Base-by-base conservation (phyloP, 1,140 invertebrate genomes). In the Drosophila ananassae region DNA sequence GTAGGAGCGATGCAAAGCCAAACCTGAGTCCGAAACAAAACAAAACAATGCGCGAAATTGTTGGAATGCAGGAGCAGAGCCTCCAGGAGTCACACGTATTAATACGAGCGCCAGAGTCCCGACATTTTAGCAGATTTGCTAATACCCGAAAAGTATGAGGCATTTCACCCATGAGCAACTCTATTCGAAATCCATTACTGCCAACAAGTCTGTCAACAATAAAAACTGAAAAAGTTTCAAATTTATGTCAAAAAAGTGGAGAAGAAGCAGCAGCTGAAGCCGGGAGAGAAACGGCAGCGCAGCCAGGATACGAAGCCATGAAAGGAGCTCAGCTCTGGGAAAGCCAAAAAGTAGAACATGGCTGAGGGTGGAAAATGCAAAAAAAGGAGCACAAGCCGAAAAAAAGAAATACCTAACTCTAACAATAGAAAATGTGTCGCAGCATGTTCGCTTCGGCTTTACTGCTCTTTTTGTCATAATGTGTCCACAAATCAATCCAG, bases 111-210 rank as follows among this genome's bases (percentile, higher is more conserved):
- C 44, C 6, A 47, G 6, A 37, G 60, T 24, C 34, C 52, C 48
- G 53, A 30, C 59, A 63, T 79, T 66, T 80, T 62, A 54, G 67
- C 83, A 89, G 78, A 87, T 87, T 83, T 89, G 79, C 83, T 87
- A 87, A 87, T 87, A 83, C 83, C 83, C 83, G 62, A 12, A 82
- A 89, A 83, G 83, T 89, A 89, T 89, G 83, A 69, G 79, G 81
- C 76, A 89, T 89, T 89, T 89, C 89, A 89, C 83, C 83, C 83
- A 89, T 89, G 83, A 89, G 83, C 83, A 89, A 89, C 79, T 89
- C 83, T 83, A 89, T 89, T 89, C 77, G 83, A 89, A 89, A 89
- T 89, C 83, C 83, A 89, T 89, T 89, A 89, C 79, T 83, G 83
- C 79, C 80, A 83, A 89, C 83, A 79, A 89, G 83, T 89, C 79